These are phyloP conservation scores for Philaenus spumarius DNA, from an alignment of 1,140 invertebrate species.

Conservation along the genomic window DNA sequence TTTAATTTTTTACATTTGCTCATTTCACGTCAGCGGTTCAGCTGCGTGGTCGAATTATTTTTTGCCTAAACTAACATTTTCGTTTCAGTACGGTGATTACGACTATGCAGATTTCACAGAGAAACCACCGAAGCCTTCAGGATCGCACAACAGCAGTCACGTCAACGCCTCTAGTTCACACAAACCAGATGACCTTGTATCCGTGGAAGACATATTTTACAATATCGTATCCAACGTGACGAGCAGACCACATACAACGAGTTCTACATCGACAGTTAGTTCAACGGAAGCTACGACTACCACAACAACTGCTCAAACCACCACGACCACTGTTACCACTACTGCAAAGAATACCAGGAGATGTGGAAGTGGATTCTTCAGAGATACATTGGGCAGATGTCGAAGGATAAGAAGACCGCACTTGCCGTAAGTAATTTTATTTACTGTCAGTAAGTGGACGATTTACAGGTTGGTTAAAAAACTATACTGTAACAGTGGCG, in stretches of 20 bases:
- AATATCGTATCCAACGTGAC: too few relatives aligned
- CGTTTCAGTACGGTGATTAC: slow-evolving; percentile 37
- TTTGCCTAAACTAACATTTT: too few relatives aligned
- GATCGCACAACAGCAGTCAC: slow-evolving; percentile 17
- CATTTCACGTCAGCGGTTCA: too few relatives aligned
- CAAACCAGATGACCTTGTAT: not conserved
- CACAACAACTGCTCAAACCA: too few relatives aligned
- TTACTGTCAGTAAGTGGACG: too few relatives aligned
- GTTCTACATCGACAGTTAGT: not conserved
- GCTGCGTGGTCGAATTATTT: too few relatives aligned
- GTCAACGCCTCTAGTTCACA: slow-evolving; percentile 5
- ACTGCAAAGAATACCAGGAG: slow-evolving; percentile 18
- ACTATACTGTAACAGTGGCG: too few relatives aligned
- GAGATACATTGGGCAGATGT: slow-evolving; percentile 30
- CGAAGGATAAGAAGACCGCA: slow-evolving; percentile 29
- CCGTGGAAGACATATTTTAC: not conserved
- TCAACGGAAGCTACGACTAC: slow-evolving; percentile 5
- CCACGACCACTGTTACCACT: not conserved
- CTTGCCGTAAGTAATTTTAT: slow-evolving; percentile 25
- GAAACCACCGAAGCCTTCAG: slow-evolving; percentile 32
- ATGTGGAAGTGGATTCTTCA: slow-evolving; percentile 31
- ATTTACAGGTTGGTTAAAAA: too few relatives aligned
- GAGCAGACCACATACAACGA: not conserved
- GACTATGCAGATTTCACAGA: slow-evolving; percentile 45
- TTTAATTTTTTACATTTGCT: too few relatives aligned